phyloP scores from a whole-genome alignment of 2,797 vertebrate genomes.

The Ceyx erithaca region DNA sequence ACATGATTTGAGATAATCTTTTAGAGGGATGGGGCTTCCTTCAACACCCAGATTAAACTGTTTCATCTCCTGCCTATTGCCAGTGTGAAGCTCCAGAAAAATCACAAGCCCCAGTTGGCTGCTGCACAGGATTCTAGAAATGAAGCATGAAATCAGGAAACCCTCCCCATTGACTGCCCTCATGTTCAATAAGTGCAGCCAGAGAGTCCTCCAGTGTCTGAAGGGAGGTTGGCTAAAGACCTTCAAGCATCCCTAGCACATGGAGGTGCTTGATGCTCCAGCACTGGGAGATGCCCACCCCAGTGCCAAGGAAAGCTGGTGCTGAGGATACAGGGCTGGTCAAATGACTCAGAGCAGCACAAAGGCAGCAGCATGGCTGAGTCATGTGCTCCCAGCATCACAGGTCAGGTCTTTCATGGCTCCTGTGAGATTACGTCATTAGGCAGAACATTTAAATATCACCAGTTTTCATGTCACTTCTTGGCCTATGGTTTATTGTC shows the following conservation, averaged over 20 bases:
- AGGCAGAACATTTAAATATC: background rate
- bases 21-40: background rate
- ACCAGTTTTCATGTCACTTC: background rate
- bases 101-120: no score
- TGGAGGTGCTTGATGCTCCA: background rate
- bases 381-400: background rate
- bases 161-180: background rate
- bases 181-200: background rate
- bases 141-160: background rate
- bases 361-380: background rate
- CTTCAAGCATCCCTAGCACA: background rate
- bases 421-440: fast-evolving
- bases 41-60: background rate
- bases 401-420: background rate
- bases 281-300: background rate
- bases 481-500: background rate
- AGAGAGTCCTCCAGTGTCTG: fast-evolving
- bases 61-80: background rate
- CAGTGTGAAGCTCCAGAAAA: background rate
- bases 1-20: fast-evolving
- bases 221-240: background rate
- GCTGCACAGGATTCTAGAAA: background rate
- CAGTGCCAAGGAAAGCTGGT: background rate
- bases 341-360: background rate
- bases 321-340: background rate